A percentile compares a stretch with the other conserved stretches of the same genome.
Evolutionary conservation across 2,797 vertebrate species (phyloP).

Genomic region (Pteronotus mesoamericanus): DNA sequence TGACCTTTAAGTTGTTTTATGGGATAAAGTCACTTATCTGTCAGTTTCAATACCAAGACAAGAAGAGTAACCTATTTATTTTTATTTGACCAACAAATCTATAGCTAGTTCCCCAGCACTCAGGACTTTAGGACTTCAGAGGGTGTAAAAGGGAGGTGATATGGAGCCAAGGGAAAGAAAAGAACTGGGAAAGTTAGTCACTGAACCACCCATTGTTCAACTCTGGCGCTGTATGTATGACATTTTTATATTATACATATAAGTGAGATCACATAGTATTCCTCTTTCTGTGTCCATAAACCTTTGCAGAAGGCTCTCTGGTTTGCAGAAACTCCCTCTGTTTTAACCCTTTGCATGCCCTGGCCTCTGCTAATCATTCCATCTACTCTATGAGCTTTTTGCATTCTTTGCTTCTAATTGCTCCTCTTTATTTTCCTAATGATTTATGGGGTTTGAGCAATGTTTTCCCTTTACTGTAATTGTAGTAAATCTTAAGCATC

Average conservation of each 20-base stretch:
- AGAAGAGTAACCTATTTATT: slow-evolving; percentile 36
- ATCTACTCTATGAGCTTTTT: neutral
- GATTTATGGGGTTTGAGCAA: neutral
- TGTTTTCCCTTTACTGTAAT: neutral
- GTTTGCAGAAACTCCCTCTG: neutral
- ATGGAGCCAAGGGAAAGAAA: neutral
- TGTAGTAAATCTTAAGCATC: neutral
- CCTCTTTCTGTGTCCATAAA: neutral
- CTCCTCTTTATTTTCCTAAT: neutral
- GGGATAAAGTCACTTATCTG: neutral
- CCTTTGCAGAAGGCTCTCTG: neutral
- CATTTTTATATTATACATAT: neutral
- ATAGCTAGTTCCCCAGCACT: neutral
- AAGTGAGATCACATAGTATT: neutral
- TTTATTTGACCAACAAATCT: slow-evolving; percentile 38
- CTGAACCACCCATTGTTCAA: neutral
- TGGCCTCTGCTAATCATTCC: neutral
- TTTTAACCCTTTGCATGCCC: neutral
- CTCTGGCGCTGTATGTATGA: neutral
- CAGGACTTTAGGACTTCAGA: neutral
- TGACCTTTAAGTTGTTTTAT: slow-evolving; percentile 20
- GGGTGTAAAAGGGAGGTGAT: rapidly evolving
- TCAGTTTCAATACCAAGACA: neutral
- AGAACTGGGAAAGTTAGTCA: rapidly evolving
- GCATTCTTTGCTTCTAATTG: neutral